These are phyloP conservation scores for Drosophila austrosaltans DNA, from an alignment of 2,888 invertebrate genomes.

Conservation along the genomic window DNA sequence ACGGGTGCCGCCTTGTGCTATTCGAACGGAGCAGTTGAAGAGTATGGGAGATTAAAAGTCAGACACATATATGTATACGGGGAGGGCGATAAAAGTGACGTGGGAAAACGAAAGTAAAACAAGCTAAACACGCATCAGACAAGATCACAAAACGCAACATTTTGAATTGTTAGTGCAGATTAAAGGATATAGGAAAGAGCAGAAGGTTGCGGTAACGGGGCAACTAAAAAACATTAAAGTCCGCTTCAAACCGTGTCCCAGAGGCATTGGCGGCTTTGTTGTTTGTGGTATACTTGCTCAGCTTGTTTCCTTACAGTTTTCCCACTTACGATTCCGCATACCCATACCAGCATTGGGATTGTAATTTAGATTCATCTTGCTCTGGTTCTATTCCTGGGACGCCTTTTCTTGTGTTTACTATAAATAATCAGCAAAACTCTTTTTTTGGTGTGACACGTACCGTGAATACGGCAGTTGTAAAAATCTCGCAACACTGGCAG, in stretches of 20 bases:
- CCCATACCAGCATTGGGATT: slow-evolving; percentile 82
- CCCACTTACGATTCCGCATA: slow-evolving; percentile 83
- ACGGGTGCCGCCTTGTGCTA: slow-evolving; percentile 78
- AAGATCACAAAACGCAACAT: slow-evolving; percentile 35
- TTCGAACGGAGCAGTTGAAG: slow-evolving; percentile 34
- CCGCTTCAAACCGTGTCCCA: slow-evolving; percentile 31
- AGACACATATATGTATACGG: background rate
- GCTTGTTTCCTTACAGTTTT: slow-evolving; percentile 82
- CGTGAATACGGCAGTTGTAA: background rate
- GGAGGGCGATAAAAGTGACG: slow-evolving; percentile 18
- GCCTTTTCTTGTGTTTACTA: slow-evolving; percentile 31
- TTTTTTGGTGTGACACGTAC: slow-evolving; percentile 36
- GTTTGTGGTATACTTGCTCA: slow-evolving; percentile 50
- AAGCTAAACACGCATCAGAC: slow-evolving; percentile 68
- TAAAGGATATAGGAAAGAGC: slow-evolving; percentile 15
- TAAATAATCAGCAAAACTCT: slow-evolving; percentile 49
- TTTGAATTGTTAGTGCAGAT: slow-evolving; percentile 15
- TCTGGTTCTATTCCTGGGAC: background rate
- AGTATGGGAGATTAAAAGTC: slow-evolving; percentile 23
- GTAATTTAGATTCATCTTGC: slow-evolving; percentile 72
- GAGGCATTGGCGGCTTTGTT: slow-evolving; percentile 21
- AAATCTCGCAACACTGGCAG: background rate
- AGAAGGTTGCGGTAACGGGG: slow-evolving; percentile 8
- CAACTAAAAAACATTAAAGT: slow-evolving; percentile 38
- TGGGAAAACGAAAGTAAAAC: slow-evolving; percentile 63